Conservation (phyloP, 2,888 invertebrate species). For the Ephialtes manifestator region DNA sequence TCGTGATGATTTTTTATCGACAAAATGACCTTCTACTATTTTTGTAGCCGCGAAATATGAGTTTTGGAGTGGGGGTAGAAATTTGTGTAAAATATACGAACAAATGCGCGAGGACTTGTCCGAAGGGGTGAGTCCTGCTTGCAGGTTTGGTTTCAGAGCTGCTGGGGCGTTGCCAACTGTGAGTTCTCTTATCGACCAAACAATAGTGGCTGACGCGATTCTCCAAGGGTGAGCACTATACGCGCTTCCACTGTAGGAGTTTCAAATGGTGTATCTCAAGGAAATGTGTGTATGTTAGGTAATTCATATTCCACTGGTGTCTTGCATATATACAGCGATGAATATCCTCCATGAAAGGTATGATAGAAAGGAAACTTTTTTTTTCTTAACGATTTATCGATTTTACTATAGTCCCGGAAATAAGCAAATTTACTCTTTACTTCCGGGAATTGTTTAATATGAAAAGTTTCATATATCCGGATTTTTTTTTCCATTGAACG, state of each 20-base stretch:
- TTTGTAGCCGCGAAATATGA: not conserved
- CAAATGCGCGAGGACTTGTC: constrained; percentile 29
- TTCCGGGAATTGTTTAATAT: not conserved
- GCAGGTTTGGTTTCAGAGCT: constrained; percentile 25
- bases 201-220: constrained; percentile 72
- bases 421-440: constrained; percentile 9
- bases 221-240: constrained; percentile 49
- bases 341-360: constrained; percentile 35
- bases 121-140: constrained; percentile 34
- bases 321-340: not conserved
- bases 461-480: not conserved
- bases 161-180: constrained; percentile 80
- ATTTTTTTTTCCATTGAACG: not conserved
- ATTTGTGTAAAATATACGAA: not conserved
- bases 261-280: constrained; percentile 33
- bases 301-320: constrained; percentile 8
- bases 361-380: constrained; percentile 47
- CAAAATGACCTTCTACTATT: not conserved
- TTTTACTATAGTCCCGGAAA: constrained; percentile 37
- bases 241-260: constrained; percentile 21
- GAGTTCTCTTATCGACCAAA: constrained; percentile 83
- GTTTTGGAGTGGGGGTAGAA: constrained; percentile 15
- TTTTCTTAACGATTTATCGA: constrained; percentile 54
- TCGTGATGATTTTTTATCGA: not conserved
- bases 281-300: constrained; percentile 2